Evolutionary conservation across 2,797 vertebrate genomes (phyloP), one percentile per base, ranked within the genome.

Genomic region (Varecia variegata): DNA sequence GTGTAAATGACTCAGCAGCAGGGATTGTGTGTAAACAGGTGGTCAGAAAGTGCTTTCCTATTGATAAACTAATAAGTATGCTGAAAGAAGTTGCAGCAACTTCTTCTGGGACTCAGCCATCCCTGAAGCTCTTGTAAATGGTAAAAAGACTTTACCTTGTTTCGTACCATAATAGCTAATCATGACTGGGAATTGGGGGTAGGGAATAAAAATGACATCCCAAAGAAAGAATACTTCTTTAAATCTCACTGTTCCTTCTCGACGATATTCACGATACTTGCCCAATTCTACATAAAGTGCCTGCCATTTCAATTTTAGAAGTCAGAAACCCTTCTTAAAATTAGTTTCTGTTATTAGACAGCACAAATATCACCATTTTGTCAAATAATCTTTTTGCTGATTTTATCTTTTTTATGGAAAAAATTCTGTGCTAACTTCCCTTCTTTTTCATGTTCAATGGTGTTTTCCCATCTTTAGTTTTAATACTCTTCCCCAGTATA

Each of bases 1-100:
- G 83, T 95, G 83, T 77, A 89, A 94, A 30, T 90, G 93, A 81
- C 21, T 95, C 83, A 67, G 43, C 68, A 80, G 47, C 74, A 87
- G 83, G 65, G 65, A 81, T 30, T 50, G 3, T 58, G 21, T 91
- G 21, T 87, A 76, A 94, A 94, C 65, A 93, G 50, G 79, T 80
- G 67, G 83, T 56, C 47, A 77, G 85, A 84, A 80, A 83, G 20
- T 40, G 68, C 11, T 50, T 68, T 81, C 65, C 67, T 77, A 25
- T 62, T 77, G 70, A 88, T 35, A 45, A 88, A 90, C 70, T 77
- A 74, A 58, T 32, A 17, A 3, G 17, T 68, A 45, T 81, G 82
- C n/a, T 18, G 74, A 27, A 77, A 54, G 82, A 93, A 86, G 47
- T 1, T 56, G 40, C 56, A 84, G 7, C 14, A n/a, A 5, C 35